These are phyloP conservation scores for Caenorhabditis panamensis DNA, from an alignment of 2,888 invertebrate genomes.

Conservation along the genomic window DNA sequence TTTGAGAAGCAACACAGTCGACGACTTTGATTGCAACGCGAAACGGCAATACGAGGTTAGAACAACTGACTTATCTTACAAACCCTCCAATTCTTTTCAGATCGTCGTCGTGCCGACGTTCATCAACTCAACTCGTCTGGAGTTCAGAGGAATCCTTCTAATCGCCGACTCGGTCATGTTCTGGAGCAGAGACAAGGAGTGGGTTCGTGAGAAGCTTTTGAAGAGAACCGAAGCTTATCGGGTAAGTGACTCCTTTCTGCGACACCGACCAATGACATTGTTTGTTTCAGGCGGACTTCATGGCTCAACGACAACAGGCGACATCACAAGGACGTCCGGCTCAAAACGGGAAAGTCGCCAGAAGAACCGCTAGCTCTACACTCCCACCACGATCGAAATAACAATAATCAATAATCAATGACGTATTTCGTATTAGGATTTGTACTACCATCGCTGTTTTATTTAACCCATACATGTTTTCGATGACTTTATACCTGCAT, in stretches of 20 bases:
- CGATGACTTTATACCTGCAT: no score
- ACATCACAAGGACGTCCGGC: not conserved
- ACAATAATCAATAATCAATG: not conserved
- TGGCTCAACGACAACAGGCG: no score
- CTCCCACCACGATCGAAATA: not conserved
- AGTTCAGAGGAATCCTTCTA: constrained; percentile 19
- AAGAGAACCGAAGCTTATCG: constrained; percentile 1
- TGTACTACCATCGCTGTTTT: no score
- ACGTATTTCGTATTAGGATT: no score
- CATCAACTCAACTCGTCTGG: not conserved
- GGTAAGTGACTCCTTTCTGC: not conserved
- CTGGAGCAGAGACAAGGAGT: constrained; percentile 27
- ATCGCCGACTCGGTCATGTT: not conserved
- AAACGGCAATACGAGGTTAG: constrained; percentile 17
- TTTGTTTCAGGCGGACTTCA: no score
- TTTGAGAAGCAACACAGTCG: constrained; percentile 6
- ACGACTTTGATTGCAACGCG: not conserved
- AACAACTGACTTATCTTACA: no score
- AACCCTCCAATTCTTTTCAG: constrained; percentile 10
- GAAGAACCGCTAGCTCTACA: not conserved
- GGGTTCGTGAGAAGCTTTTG: constrained; percentile 23
- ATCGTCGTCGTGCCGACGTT: constrained; percentile 31
- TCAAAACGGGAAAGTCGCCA: not conserved
- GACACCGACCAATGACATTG: no score
- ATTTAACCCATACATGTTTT: no score